Conservation (phyloP, 1,140 invertebrate genomes). For the Ephestia elutella region DNA sequence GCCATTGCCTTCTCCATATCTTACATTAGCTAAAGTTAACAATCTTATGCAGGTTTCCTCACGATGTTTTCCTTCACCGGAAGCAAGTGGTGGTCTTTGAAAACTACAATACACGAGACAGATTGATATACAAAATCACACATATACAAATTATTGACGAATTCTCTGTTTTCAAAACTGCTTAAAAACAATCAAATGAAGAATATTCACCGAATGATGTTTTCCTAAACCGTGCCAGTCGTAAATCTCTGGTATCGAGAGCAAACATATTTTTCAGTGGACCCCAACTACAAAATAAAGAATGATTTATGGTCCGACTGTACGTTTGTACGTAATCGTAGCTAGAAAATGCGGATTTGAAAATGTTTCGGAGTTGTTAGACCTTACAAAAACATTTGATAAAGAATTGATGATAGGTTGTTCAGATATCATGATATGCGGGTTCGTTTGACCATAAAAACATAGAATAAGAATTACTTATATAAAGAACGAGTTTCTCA, state of each 20-base stretch:
- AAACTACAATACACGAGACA: no score
- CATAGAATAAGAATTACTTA: no score
- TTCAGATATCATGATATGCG: neutral
- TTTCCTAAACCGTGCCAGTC: neutral
- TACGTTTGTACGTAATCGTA: neutral
- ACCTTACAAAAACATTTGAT: neutral
- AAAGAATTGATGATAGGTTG: neutral
- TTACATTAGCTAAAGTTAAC: no score
- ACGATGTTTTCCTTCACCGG: no score
- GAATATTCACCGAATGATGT: neutral
- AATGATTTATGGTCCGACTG: neutral
- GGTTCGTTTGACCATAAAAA: no score
- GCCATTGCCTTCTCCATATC: no score
- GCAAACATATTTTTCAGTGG: constrained; percentile 3
- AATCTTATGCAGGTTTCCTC: no score
- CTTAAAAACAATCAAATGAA: neutral
- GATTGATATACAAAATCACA: no score
- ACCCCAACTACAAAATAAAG: neutral
- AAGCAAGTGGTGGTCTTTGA: no score
- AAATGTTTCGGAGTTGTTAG: neutral
- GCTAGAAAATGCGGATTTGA: neutral
- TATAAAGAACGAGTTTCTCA: no score
- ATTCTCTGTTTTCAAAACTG: no score
- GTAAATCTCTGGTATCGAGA: neutral
- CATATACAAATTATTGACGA: no score